Percentiles rank a stretch among this genome's conserved stretches.
phyloP scores from a whole-genome alignment of 2,113 vertebrate species.

The Halcyon senegalensis region DNA sequence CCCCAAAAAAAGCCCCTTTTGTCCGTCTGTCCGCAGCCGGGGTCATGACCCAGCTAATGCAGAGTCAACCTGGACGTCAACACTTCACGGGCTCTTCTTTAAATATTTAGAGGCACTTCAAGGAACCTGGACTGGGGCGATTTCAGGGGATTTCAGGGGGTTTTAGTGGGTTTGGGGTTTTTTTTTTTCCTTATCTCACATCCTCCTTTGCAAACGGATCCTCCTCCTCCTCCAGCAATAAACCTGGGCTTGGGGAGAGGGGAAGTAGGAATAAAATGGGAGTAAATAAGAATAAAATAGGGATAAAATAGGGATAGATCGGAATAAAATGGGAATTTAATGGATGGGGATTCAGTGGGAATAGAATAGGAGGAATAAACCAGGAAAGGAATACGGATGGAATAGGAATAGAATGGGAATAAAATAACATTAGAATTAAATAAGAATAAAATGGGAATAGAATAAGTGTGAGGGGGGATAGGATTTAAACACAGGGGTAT shows the following conservation, averaged over 20 bases:
- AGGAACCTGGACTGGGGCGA: neutral
- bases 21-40: conserved; percentile 22
- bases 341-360: too few species aligned
- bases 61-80: conserved; percentile 30
- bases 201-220: neutral
- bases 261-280: neutral
- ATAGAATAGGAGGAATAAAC: neutral
- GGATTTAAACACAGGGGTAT: neutral
- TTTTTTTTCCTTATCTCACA: neutral
- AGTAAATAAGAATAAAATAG: neutral
- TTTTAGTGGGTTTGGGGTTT: neutral
- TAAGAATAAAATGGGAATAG: too few species aligned
- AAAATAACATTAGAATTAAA: too few species aligned
- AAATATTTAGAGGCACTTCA: conserved; percentile 42
- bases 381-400: too few species aligned
- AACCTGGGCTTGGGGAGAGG: neutral
- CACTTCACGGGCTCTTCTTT: conserved; percentile 21
- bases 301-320: neutral
- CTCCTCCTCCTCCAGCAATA: neutral
- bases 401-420: too few species aligned
- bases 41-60: conserved; percentile 73
- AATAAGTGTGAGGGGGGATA: neutral
- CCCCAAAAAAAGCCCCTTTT: conserved; percentile 25
- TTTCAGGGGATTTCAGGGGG: neutral
- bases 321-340: neutral